Conservation (phyloP, 2,888 invertebrate genomes). For the Scelioninae gen. 2 region DNA sequence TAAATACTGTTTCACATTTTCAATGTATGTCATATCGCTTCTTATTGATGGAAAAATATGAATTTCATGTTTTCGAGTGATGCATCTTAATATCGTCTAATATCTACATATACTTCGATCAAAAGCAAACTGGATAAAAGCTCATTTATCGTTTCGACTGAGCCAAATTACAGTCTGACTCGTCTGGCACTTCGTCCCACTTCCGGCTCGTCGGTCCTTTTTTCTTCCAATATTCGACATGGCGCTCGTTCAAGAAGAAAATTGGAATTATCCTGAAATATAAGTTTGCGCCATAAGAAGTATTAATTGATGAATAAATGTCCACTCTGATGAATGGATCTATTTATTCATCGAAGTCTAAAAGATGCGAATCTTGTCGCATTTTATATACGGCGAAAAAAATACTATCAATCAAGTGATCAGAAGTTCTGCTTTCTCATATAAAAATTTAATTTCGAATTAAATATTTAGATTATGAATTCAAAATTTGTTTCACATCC, state of each 20-base stretch:
- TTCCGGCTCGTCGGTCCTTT: slow-evolving; percentile 10
- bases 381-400: too few species aligned
- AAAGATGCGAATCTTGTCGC: too few species aligned
- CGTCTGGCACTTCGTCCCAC: slow-evolving; percentile 49
- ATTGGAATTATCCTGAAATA: slow-evolving; percentile 70
- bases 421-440: too few species aligned
- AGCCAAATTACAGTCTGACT: slow-evolving; percentile 67
- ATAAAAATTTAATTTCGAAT: too few species aligned
- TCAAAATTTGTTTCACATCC: too few species aligned
- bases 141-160: slow-evolving; percentile 66
- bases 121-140: slow-evolving; percentile 57
- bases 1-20: slow-evolving; percentile 41
- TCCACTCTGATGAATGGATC: slow-evolving; percentile 40
- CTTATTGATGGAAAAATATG: slow-evolving; percentile 52
- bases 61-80: slow-evolving; percentile 54
- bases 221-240: slow-evolving; percentile 46
- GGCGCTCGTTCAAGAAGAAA: slow-evolving; percentile 66
- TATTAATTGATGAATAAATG: slow-evolving; percentile 59
- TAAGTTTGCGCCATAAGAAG: slow-evolving; percentile 54
- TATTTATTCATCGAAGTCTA: too few species aligned
- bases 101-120: slow-evolving; percentile 57
- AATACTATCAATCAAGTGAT: too few species aligned
- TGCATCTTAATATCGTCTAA: slow-evolving; percentile 57
- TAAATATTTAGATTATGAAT: too few species aligned
- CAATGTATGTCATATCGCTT: slow-evolving; percentile 21